These are phyloP conservation scores for Apus apus DNA, from an alignment of 2,113 vertebrate genomes.

Conservation along the genomic window DNA sequence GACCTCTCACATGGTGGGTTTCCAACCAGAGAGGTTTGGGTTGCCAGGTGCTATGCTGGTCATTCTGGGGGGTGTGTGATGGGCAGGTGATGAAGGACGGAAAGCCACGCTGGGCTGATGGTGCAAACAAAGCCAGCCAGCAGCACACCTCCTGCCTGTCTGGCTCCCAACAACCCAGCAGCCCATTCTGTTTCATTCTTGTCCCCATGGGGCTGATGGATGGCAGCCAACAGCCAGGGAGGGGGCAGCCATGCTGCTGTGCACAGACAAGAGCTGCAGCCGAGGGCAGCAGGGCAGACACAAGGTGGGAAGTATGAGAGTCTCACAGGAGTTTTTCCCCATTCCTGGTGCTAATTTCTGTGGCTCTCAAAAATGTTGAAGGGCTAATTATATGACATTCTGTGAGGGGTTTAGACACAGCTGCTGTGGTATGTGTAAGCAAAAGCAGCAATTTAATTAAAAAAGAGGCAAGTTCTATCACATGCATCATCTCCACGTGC, in stretches of 20 bases:
- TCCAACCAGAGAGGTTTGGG: no score
- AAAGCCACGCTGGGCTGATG: not conserved
- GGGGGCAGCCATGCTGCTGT: accelerated
- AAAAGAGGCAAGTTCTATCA: not conserved
- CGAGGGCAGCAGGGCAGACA: accelerated
- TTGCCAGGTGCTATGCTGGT: accelerated
- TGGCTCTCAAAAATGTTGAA: not conserved
- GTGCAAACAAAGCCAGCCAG: not conserved
- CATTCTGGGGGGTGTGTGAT: not conserved
- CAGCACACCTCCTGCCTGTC: accelerated
- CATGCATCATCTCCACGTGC: accelerated
- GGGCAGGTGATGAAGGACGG: not conserved
- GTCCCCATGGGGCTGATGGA: not conserved
- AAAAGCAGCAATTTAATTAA: not conserved
- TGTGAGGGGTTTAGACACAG: not conserved
- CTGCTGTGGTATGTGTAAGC: not conserved
- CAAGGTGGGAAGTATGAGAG: not conserved
- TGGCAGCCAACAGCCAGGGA: not conserved
- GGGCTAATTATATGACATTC: not conserved
- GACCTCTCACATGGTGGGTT: not conserved
- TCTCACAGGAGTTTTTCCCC: not conserved
- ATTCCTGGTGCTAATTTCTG: accelerated
- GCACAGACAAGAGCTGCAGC: not conserved
- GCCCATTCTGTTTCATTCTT: not conserved
- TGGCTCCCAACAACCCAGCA: not conserved